Evolutionary conservation across 2,113 vertebrate species (phyloP).

Genomic region (Anas platyrhynchos): DNA sequence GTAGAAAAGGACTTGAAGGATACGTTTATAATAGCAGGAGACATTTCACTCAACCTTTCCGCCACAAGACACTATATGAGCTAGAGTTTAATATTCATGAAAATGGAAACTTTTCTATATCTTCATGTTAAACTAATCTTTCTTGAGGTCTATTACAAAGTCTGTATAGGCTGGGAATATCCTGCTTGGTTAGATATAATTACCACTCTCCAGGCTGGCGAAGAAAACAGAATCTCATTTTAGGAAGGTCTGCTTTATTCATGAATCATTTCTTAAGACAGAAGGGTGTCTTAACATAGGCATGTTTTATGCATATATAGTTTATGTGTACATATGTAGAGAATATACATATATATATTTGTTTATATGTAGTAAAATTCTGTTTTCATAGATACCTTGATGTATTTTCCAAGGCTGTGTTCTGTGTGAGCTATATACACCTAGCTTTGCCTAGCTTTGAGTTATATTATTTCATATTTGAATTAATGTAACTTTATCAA

Average conservation of each 20-base stretch:
- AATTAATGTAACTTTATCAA: neutral
- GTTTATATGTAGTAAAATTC: neutral
- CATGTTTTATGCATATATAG: neutral
- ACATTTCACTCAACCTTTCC: neutral
- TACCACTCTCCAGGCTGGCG: neutral
- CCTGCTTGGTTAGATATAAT: neutral
- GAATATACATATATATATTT: neutral
- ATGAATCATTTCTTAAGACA: neutral
- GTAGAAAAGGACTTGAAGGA: neutral
- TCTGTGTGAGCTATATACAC: neutral
- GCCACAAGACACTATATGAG: neutral
- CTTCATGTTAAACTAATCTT: neutral
- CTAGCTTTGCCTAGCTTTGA: no score
- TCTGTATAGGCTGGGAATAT: neutral
- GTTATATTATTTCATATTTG: neutral
- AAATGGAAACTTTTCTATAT: neutral
- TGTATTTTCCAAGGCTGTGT: neutral
- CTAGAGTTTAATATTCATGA: neutral
- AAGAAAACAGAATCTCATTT: neutral
- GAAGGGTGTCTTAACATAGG: neutral
- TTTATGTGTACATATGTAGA: neutral
- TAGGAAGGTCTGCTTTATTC: neutral
- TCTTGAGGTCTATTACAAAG: neutral
- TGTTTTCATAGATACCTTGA: neutral
- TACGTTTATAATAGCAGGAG: neutral